phyloP scores from a whole-genome alignment of 92 coral and sea anemone species.

The Paramuricea clavata region DNA sequence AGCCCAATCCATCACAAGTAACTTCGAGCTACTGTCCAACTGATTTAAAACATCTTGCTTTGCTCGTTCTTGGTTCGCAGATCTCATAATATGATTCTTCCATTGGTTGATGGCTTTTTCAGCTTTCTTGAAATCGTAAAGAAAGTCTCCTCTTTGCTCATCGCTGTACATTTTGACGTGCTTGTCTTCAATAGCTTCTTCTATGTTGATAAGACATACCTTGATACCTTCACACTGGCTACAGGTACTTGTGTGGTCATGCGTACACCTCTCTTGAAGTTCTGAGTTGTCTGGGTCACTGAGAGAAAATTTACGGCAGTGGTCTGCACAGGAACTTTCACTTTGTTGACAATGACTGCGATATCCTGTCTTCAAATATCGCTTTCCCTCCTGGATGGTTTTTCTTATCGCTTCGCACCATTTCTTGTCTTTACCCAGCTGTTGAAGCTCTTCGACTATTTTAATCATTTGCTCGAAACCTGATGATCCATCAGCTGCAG shows the following conservation, averaged over 20 bases:
- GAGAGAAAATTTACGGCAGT: conserved; percentile 64
- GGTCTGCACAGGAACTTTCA: conserved; percentile 73
- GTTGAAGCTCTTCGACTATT: conserved; percentile 68
- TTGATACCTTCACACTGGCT: too few relatives aligned
- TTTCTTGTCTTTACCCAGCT: conserved; percentile 59
- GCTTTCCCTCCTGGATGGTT: conserved; percentile 36
- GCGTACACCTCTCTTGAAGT: conserved; percentile 16
- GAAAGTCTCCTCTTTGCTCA: conserved; percentile 73
- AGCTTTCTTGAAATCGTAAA: conserved; percentile 74
- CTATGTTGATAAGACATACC: too few relatives aligned
- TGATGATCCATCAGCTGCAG: conserved; percentile 73
- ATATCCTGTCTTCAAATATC: conserved; percentile 61
- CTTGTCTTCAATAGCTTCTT: too few relatives aligned
- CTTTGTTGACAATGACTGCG: conserved; percentile 51
- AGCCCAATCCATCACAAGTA: conserved; percentile 81
- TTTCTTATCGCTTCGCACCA: conserved; percentile 37
- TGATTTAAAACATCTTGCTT: conserved; percentile 66
- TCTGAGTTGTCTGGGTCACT: conserved; percentile 59
- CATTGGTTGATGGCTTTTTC: conserved; percentile 60
- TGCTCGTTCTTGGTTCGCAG: conserved; percentile 76
- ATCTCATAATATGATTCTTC: conserved; percentile 83
- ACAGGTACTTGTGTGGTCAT: too few relatives aligned
- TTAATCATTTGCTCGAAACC: conserved; percentile 59
- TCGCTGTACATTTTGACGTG: conserved; percentile 34
- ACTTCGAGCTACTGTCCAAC: conserved; percentile 66